Evolutionary conservation across 2,113 vertebrate species (phyloP), one percentile per base, ranked within the genome.

Genomic region (Aptenodytes patagonicus): DNA sequence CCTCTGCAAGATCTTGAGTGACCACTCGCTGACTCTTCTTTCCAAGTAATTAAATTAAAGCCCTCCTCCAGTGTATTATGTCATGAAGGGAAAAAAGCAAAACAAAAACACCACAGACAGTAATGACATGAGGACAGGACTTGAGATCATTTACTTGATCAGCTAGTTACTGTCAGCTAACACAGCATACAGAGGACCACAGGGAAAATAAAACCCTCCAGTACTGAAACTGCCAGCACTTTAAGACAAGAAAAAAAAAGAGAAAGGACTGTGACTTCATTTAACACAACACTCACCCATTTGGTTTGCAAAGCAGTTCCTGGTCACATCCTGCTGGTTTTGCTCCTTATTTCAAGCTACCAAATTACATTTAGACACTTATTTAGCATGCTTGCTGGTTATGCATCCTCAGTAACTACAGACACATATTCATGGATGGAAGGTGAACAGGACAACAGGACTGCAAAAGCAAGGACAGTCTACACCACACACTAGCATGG

Each of bases 1-100:
- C 71, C 68, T 86, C 91, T 51, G 71, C 55, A 77, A 87, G 81
- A 80, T 83, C 87, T 83, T 62, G 38, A 94, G 60, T 83, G 82
- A 93, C 75, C 91, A 89, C 52, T 96, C 87, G 61, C 52, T 0
- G 1, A 57, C 66, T 79, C 73, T 34, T 80, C 88, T 85, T 83
- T 86, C 24, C 26, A 64, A 64, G 46, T 57, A 95, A 97, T 90
- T 96, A 78, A 91, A 92, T 94, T 82, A 77, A 89, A 95, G 75
- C 58, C 58, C 51, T 95, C 66, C 89, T 87, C 81, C 3, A 3
- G 69, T 28, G 8, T 52, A 64, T 75, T 55, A 64, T 36, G 64
- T 60, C 86, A 85, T 28, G 32, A 80, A 66, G 70, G 44, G 9
- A 11, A 17, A n/a, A 84, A 89, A 20, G 40, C 1, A 3, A 81